Evolutionary conservation across 1,140 invertebrate genomes (phyloP).

Genomic region (Pachypeltis micranthus): DNA sequence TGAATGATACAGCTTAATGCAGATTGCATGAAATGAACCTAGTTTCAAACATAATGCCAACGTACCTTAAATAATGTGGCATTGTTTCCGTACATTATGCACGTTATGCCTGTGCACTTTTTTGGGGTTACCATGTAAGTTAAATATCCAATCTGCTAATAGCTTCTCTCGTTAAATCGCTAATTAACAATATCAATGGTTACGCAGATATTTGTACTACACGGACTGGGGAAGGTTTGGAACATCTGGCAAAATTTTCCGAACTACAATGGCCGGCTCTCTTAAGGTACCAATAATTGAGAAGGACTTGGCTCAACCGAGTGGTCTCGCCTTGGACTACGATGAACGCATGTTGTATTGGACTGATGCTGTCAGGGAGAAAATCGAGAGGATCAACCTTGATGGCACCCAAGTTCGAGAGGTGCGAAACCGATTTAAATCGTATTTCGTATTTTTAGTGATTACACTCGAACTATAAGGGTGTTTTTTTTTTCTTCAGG

Average conservation of each 20-base stretch:
- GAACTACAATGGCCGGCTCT: slow-evolving; percentile 93
- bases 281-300: slow-evolving; percentile 80
- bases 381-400: slow-evolving; percentile 86
- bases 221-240: slow-evolving; percentile 90
- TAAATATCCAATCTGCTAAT: too few species aligned
- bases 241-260: slow-evolving; percentile 85
- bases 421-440: slow-evolving; percentile 25
- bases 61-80: too few species aligned
- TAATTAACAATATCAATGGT: too few species aligned
- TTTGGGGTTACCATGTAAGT: too few species aligned
- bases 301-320: slow-evolving; percentile 85
- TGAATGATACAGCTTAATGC: too few species aligned
- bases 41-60: too few species aligned
- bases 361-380: slow-evolving; percentile 94
- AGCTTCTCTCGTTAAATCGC: too few species aligned
- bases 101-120: too few species aligned
- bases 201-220: slow-evolving; percentile 70
- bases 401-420: slow-evolving; percentile 58
- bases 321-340: slow-evolving; percentile 91
- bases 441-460: not conserved
- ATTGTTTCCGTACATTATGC: too few species aligned
- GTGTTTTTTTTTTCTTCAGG: slow-evolving; percentile 40
- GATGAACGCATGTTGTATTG: slow-evolving; percentile 92
- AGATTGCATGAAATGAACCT: too few species aligned
- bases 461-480: not conserved